A percentile compares a stretch with the other conserved stretches of the same genome.
These are phyloP conservation scores for Chionis minor DNA, from an alignment of 2,113 vertebrate species.

Conservation along the genomic window DNA sequence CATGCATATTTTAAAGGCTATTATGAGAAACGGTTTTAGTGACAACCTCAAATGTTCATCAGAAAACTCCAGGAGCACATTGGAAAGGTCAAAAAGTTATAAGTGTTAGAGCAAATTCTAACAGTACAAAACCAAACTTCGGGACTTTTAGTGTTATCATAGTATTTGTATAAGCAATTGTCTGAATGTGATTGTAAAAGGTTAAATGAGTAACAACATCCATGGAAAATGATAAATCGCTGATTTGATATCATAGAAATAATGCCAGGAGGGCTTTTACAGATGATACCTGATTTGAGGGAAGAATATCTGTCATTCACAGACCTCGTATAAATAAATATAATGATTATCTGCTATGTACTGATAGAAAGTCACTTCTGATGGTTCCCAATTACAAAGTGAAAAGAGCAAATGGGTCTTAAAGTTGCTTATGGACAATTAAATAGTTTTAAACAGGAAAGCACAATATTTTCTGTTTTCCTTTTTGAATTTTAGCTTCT, in stretches of 20 bases:
- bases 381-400: neutral
- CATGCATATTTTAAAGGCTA: neutral
- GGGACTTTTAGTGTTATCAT: neutral
- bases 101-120: constrained; percentile 18
- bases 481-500: constrained; percentile 73
- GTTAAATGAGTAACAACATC: neutral
- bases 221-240: neutral
- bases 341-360: neutral
- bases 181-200: constrained; percentile 3
- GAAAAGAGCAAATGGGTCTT: neutral
- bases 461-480: neutral
- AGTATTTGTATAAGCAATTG: neutral
- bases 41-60: constrained; percentile 10
- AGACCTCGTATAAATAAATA: neutral
- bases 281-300: neutral
- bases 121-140: neutral
- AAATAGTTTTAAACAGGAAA: neutral
- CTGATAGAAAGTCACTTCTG: neutral
- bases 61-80: constrained; percentile 14
- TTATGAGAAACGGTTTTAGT: constrained; percentile 19
- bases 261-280: neutral
- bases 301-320: neutral
- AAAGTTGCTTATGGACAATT: neutral
- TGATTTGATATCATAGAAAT: neutral
- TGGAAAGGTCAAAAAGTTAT: constrained; percentile 10